Base-by-base conservation (phyloP, 2,797 vertebrate genomes). In the Micropoecilia bifurca region DNA sequence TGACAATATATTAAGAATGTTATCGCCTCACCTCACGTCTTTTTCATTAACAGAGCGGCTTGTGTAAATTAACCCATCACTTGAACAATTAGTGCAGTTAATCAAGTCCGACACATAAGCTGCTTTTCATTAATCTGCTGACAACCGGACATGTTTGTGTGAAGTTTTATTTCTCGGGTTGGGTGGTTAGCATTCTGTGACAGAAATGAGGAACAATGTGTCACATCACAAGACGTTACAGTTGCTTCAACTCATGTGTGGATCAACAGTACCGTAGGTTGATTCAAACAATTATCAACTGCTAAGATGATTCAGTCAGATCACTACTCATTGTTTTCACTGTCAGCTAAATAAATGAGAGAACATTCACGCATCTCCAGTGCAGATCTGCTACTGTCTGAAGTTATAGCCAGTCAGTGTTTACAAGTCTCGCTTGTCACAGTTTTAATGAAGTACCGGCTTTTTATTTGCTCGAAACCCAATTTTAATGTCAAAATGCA, bases 31-130 rank as follows among this genome's bases (percentile, higher is more conserved):
- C 20, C 41, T 79, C 66, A 18, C 63, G 9, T 68, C 33, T 68
- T 48, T 55, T 79, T 75, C 75, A 73, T 88, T 91, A 87, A 79
- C 72, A 2, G 61, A 77, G 46, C 9, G 1, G 74, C n/a, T 1
- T 6, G 2, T 73, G 68, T 71, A 68, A 77, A 48, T 84, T 59
- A 79, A 86, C 69, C 39, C 82, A 80, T 80, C 33, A 41, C 68
- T 77, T 50, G 9, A 13, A 63, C 75, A 84, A 79, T 88, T 82
- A 78, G 80, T 13, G 68, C 25, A 71, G 25, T 55, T 36, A 55
- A 74, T 28, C 57, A 45, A 30, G 14, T 75, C 45, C 46, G 25
- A 75, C 16, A 46, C 20, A 22, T 47, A 13, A 39, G 20, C 10
- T 46, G 43, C 74, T 46, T 75, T 63, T 12, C 43, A 47, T 47